Conservation (phyloP, 2,797 vertebrate genomes). For the Leptodactylus fallax region DNA sequence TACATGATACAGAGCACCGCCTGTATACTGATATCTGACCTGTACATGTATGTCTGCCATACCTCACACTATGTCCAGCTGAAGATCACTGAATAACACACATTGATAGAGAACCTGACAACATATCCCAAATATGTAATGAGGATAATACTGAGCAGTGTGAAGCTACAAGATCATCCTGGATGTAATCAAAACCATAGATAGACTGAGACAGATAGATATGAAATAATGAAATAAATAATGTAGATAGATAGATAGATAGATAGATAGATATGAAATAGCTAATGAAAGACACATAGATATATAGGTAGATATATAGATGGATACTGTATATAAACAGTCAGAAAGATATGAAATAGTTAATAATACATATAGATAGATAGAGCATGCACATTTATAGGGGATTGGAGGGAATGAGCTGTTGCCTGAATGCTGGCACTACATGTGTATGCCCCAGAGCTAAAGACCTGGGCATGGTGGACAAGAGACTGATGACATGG, state of each 20-base stretch:
- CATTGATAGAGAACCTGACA: neutral
- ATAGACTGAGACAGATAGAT: neutral
- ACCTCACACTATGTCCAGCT: neutral
- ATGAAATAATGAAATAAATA: neutral
- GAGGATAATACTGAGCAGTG: too few species aligned
- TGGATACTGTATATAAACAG: too few species aligned
- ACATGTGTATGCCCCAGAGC: too few species aligned
- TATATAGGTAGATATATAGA: neutral
- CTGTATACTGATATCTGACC: neutral
- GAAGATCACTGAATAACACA: neutral
- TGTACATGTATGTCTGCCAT: neutral
- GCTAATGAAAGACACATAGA: neutral
- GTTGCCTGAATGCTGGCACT: too few species aligned
- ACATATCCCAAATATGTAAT: too few species aligned
- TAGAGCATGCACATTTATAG: too few species aligned
- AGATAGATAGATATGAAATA: neutral
- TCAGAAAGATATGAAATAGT: too few species aligned
- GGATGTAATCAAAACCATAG: too few species aligned
- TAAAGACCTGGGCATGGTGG: too few species aligned
- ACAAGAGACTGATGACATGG: too few species aligned
- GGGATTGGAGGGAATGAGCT: too few species aligned
- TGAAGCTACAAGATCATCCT: too few species aligned
- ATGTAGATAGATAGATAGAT: neutral
- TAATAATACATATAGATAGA: neutral
- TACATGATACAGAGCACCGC: neutral